Base-by-base conservation (phyloP, 2,113 vertebrate genomes). In the Xyrauchen texanus region DNA sequence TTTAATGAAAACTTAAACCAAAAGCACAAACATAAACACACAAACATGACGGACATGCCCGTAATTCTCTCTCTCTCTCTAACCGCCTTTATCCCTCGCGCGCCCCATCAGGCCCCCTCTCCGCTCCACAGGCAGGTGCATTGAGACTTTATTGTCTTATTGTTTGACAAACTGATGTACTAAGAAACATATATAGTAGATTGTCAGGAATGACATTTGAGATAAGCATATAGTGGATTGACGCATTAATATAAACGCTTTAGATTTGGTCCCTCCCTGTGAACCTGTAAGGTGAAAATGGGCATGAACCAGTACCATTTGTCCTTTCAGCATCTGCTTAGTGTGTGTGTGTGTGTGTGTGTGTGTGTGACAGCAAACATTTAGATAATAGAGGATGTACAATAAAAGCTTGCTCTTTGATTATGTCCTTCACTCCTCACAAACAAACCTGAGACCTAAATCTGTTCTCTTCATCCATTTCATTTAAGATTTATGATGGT, bases 401-500 rank as follows among this genome's bases (percentile, higher is more conserved):
- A 92, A 92, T 93, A 92, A 93, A 93, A 88, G 51, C 82, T 80
- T 79, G 85, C 75, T 86, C 85, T 90, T 91, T 92, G 88, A 92
- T 91, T 92, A 88, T 89, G 88, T 89, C 86, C 68, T 61, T 63
- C 81, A 55, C 60, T 77, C 71, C 52, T 64, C 11, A 21, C 21
- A 46, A 57, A 76, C 81, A 78, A 85, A 86, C 80, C 68, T 74
- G 79, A 83, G 57, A 62, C 83, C 88, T 90, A 90, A 92, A 92
- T 88, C 89, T 88, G 84, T 84, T 84, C 83, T 86, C 83, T 87
- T 81, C 87, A 89, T 88, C 89, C 87, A 88, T 91, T 92, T 92
- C 90, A 91, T 91, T 92, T 91, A 91, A 88, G 91, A 93, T 93
- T 93, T 93, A 93, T 93, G 90, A 85, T 88, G 89, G 90, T 89